A percentile compares a stretch with the other conserved stretches of the same genome.
These are phyloP conservation scores for Carduelis carduelis DNA, from an alignment of 2,797 vertebrate genomes.

Conservation along the genomic window DNA sequence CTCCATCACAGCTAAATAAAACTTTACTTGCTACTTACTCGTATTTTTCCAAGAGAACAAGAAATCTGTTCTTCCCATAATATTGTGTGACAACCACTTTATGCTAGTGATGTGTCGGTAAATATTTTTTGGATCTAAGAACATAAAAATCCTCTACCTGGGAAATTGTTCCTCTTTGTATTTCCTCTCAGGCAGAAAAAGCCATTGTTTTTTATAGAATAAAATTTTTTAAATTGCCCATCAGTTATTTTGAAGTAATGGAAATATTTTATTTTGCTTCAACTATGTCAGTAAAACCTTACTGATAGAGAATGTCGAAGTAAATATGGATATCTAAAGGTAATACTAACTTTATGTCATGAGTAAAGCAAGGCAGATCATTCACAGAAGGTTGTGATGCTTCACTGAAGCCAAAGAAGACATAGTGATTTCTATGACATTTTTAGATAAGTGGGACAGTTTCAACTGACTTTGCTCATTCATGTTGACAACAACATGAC, in stretches of 20 bases:
- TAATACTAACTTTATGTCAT: not conserved
- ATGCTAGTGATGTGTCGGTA: rapidly evolving
- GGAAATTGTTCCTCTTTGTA: not conserved
- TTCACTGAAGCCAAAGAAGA: not conserved
- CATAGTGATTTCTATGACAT: not conserved
- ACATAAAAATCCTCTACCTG: not conserved
- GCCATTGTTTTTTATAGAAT: not conserved
- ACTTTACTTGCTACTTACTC: not conserved
- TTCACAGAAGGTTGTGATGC: not conserved
- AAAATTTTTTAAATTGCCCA: rapidly evolving
- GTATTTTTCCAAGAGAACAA: not conserved
- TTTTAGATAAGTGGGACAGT: not conserved
- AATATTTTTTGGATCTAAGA: not conserved
- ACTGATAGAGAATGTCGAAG: not conserved
- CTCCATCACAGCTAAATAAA: not conserved
- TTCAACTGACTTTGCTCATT: not conserved
- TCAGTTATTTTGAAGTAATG: not conserved
- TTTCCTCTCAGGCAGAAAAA: not conserved
- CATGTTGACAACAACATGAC: not conserved
- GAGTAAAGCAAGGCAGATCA: not conserved
- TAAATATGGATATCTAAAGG: not conserved
- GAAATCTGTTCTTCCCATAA: not conserved
- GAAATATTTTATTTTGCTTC: not conserved
- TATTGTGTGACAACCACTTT: not conserved
- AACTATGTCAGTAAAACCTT: not conserved